Percentiles rank a stretch among this genome's conserved stretches.
These are phyloP conservation scores for Halichoerus grypus DNA, from an alignment of 2,113 vertebrate species.

Conservation along the genomic window DNA sequence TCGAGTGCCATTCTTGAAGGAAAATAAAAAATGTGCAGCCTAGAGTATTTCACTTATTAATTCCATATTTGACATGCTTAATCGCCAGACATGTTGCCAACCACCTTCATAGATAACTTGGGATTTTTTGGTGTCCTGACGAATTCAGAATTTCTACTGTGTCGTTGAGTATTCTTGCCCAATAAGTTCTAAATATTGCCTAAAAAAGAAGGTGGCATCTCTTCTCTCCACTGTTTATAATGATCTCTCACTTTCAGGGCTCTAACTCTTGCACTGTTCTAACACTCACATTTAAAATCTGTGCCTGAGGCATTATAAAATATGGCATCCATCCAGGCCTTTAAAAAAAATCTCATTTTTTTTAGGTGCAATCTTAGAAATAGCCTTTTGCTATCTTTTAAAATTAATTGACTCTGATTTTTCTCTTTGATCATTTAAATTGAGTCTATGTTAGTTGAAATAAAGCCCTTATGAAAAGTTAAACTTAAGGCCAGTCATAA, in stretches of 20 bases:
- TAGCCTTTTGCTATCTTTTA: neutral
- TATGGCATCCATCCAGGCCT: neutral
- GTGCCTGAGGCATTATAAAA: neutral
- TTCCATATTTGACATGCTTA: slow-evolving; percentile 27
- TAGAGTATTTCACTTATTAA: slow-evolving; percentile 32
- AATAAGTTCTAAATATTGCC: slow-evolving; percentile 36
- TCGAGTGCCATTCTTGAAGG: slow-evolving; percentile 10
- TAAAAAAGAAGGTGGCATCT: neutral
- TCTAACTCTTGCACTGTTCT: neutral
- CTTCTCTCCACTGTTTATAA: neutral
- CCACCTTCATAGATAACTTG: neutral
- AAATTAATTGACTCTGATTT: slow-evolving; percentile 47
- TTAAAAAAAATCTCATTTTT: neutral
- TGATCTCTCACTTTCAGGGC: neutral
- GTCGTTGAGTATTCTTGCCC: neutral
- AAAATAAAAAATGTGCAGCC: neutral
- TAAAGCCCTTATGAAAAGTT: neutral
- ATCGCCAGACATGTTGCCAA: neutral
- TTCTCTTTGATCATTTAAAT: slow-evolving; percentile 32
- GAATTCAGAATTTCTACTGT: neutral
- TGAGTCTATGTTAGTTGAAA: neutral
- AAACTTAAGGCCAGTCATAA: neutral
- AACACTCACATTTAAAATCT: slow-evolving; percentile 29
- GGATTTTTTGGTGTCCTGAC: neutral
- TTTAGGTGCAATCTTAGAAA: neutral